Base-by-base conservation (phyloP, 1,140 invertebrate genomes). In the Spodoptera frugiperda region DNA sequence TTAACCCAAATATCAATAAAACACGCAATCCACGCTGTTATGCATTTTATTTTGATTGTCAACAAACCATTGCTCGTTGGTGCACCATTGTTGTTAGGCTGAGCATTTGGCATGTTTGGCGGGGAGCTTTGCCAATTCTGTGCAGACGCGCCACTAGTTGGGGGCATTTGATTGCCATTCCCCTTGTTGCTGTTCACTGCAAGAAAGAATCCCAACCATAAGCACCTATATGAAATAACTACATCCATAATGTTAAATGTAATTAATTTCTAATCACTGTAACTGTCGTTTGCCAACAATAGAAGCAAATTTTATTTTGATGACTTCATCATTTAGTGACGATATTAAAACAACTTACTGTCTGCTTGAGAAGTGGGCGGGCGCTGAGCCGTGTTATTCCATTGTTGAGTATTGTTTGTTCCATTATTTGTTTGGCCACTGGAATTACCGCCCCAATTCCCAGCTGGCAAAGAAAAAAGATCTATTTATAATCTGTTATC, bases 351-450 rank as follows among this genome's bases (percentile, higher is more conserved):
- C 71, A 77, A 92, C 92, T 94, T 89, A 93, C 94, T 89, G 84
- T 95, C 95, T 75, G 95, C 91, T 89, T 95, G 94, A 57, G 95
- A 93, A 85, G 92, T 91, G 57, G 95, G 95, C 83, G 95, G 94
- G 54, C 95, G 89, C 84, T 96, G 96, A 70, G 94, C 94, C 63
- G 96, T 94, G 81, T 94, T 95, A 79, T 95, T 95, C 95, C 95
- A 95, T 88, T 95, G 95, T 88, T 95, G 95, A 88, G 94, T 94
- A 89, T 94, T 95, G 86, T 93, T 94, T 85, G 91, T 93, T 77
- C 91, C 91, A 84, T 93, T 92, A 89, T 94, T 95, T 72, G 94
- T 91, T 87, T 93, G 94, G 83, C 93, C 93, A 89, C 94, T 94
- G 83, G 93, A 92, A 87, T 89, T 93, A 78, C 91, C 89, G 80